Evolutionary conservation across 2,888 invertebrate species (phyloP), one percentile per base, ranked within the genome.

Genomic region (Phortica magna): DNA sequence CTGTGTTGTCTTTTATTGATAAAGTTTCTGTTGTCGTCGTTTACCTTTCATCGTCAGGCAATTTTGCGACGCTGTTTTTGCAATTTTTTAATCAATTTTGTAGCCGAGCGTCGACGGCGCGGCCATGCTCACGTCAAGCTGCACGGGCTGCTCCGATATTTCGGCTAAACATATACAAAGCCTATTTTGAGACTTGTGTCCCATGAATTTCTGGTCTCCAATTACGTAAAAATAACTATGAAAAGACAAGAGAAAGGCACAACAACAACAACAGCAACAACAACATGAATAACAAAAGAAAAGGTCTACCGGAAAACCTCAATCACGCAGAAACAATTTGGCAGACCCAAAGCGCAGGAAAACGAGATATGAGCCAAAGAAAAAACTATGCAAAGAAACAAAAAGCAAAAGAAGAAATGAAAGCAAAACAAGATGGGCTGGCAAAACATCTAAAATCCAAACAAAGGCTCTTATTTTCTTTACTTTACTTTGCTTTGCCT

Each of bases 251-350:
- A 71, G 53, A 22, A 71, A 71, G 55, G 43, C 43, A 68, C 48
- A 42, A 17, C 31, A 39, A 64, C 59, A 14, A 17, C 9, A 59
- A 19, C 59, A 6, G 17, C n/a, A 31, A 31, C 31, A 31, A 31
- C 59, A 59, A 59, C 39, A 41, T 42, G 55, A 76, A 73, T 55
- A n/a, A 19, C 19, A 43, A 76, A 78, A 77, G 78, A 81, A 81
- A 77, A 79, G 78, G 78, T 75, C 77, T 65, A 61, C 79, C 77
- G 78, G 82, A 84, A 84, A 84, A 84, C 87, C 87, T 87, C 87
- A 87, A 87, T 85, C 85, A 87, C 80, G 82, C 84, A 81, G 79
- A 84, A 83, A 87, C 81, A 84, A 83, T 84, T 87, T 81, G 78
- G 31, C 55, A 71, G 70, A 55, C 31, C 70, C 55, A 31, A 71